Evolutionary conservation across 1,140 invertebrate species (phyloP).

Genomic region (Drosophila bipectinata): DNA sequence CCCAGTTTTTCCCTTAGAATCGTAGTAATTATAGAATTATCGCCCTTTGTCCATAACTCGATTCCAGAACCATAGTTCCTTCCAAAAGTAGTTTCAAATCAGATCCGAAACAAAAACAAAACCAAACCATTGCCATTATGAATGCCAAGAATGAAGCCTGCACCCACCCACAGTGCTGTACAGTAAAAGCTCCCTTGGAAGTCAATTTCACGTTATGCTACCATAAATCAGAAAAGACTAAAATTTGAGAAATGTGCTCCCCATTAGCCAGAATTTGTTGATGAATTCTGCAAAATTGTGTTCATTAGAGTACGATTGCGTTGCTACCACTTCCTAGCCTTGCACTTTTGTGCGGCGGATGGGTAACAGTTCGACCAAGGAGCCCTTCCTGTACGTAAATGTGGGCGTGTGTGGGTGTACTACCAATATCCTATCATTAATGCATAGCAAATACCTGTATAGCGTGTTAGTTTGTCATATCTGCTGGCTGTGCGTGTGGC

Average conservation of each 20-base stretch:
- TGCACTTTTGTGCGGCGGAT: background rate
- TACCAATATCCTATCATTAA: conserved; percentile 63
- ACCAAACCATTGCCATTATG: conserved; percentile 61
- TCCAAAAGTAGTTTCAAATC: conserved; percentile 32
- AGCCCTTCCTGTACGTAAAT: conserved; percentile 10
- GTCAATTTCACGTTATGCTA: too few relatives aligned
- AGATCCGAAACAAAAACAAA: conserved; percentile 41
- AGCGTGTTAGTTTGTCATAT: conserved; percentile 77
- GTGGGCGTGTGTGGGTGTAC: conserved; percentile 23
- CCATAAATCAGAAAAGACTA: too few relatives aligned
- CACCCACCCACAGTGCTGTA: conserved; percentile 8
- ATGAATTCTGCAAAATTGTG: background rate
- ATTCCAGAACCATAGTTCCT: conserved; percentile 30
- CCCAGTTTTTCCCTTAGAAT: conserved; percentile 5
- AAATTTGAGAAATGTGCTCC: background rate
- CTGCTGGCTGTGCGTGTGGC: conserved; percentile 66
- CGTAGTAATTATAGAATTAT: conserved; percentile 1
- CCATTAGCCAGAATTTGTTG: background rate
- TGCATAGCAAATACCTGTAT: conserved; percentile 68
- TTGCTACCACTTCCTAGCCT: background rate
- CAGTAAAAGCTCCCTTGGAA: conserved; percentile 4
- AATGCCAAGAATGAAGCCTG: conserved; percentile 60
- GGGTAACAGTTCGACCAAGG: background rate
- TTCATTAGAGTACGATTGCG: background rate
- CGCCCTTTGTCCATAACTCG: conserved; percentile 5